These are phyloP conservation scores for Lasioglossum oenotherae DNA, from an alignment of 2,888 invertebrate genomes.

Conservation along the genomic window DNA sequence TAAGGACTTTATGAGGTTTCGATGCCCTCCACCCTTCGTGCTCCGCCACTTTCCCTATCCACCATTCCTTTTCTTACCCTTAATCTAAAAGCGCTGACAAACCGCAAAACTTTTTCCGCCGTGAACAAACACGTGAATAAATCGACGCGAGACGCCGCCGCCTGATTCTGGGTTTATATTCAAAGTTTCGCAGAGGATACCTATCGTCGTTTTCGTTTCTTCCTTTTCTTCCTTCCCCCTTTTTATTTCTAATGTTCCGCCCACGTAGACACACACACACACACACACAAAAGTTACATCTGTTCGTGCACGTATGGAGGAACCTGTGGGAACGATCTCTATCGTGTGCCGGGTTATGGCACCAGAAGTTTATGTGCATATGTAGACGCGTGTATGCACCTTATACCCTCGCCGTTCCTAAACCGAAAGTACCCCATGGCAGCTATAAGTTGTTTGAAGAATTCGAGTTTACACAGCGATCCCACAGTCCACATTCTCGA, in stretches of 20 bases:
- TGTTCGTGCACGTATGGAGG: not conserved
- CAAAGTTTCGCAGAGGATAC: constrained; percentile 79
- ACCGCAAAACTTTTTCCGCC: constrained; percentile 83
- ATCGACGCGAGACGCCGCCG: constrained; percentile 80
- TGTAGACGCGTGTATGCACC: constrained; percentile 4
- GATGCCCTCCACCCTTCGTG: constrained; percentile 70
- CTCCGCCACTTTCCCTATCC: constrained; percentile 43
- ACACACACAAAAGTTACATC: constrained; percentile 21
- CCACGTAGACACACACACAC: not conserved
- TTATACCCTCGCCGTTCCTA: constrained; percentile 12
- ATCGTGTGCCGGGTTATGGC: constrained; percentile 28
- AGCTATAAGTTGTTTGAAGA: constrained; percentile 15
- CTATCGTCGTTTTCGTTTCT: constrained; percentile 65
- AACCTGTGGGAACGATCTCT: constrained; percentile 34
- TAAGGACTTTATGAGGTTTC: constrained; percentile 83
- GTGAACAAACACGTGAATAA: constrained; percentile 84
- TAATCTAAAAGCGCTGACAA: constrained; percentile 84
- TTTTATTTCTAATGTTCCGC: constrained; percentile 64
- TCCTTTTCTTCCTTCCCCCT: constrained; percentile 41
- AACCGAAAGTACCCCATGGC: constrained; percentile 13
- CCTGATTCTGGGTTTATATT: constrained; percentile 80
- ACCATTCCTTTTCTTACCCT: constrained; percentile 64
- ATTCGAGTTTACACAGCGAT: constrained; percentile 19
- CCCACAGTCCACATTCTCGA: not conserved
- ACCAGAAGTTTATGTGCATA: constrained; percentile 39